Base-by-base conservation (phyloP, 2,797 vertebrate genomes). In the Echiichthys vipera region DNA sequence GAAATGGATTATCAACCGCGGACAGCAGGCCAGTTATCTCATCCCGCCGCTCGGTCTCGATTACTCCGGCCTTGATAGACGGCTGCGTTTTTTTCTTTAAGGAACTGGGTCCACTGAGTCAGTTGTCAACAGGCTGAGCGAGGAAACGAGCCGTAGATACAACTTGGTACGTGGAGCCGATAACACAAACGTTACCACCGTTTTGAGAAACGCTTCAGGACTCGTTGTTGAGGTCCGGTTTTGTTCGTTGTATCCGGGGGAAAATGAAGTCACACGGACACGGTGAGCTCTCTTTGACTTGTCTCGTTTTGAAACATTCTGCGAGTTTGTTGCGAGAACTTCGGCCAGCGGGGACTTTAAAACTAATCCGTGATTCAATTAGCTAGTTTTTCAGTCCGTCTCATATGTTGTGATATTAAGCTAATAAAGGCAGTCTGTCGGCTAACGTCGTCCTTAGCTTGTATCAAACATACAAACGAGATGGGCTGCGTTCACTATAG, bases 121-220 rank as follows among this genome's bases (percentile, higher is more conserved):
- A 77, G 74, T 87, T 92, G 92, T 93, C 90, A 94, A 92, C 90
- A 91, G 91, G 84, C 88, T 72, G 76, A 45, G 74, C 61, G 68
- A 87, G 61, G 10, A 67, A 61, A 37, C 65, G 47, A 78, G 55
- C 2, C 4, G 36, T 49, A 0, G 56, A 18, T 54, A 27, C 15
- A 59, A 74, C 65, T 78, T 34, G 62, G 77, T 72, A 75, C 82
- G 78, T 84, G 71, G 78, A 83, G 7, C 25, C 45, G 65, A 77
- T n/a, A 64, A 45, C 17, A 42, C 25, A 18, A 36, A 55, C 67
- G 13, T 10, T 40, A 30, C 25, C 2, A 8, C 15, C 13, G 40
- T 27, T 29, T 1, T 40, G 45, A 40, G 27, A 45, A 36, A 30
- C 65, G 3, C n/a, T 18, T 14, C 7, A 30, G 2, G 3, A 13